Evolutionary conservation across 2,113 vertebrate genomes (phyloP).

Genomic region (Bubo scandiacus): DNA sequence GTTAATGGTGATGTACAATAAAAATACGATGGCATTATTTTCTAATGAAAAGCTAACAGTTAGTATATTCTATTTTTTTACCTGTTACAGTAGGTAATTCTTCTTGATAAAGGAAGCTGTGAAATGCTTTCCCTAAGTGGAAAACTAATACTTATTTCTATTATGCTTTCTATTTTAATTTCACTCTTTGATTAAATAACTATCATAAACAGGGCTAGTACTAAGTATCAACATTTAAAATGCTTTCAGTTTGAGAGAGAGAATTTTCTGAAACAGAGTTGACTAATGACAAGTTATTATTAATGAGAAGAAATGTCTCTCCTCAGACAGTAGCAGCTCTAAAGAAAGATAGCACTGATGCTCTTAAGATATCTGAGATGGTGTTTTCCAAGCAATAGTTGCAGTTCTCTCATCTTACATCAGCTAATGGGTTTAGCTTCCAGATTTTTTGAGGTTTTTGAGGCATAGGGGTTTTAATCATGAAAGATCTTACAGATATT

Average conservation of each 20-base stretch:
- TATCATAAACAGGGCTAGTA: neutral
- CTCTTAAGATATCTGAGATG: neutral
- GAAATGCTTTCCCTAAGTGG: conserved; percentile 51
- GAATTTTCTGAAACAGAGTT: neutral
- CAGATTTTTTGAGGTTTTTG: neutral
- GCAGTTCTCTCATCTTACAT: neutral
- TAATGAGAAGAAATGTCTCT: neutral
- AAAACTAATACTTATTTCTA: neutral
- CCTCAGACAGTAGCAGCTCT: neutral
- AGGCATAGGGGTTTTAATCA: neutral
- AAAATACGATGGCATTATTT: neutral
- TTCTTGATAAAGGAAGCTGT: conserved; percentile 5
- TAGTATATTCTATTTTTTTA: neutral
- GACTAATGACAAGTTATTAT: neutral
- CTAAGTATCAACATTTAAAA: neutral
- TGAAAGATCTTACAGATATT: neutral
- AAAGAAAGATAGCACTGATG: neutral
- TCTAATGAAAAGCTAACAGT: neutral
- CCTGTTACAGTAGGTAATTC: neutral
- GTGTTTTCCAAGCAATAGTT: neutral
- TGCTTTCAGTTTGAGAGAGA: neutral
- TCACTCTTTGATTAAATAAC: neutral
- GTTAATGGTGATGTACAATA: neutral
- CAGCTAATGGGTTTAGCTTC: neutral
- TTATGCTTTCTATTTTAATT: neutral